Conservation (phyloP, 2,797 vertebrate species). For the Neostethus bicornis region DNA sequence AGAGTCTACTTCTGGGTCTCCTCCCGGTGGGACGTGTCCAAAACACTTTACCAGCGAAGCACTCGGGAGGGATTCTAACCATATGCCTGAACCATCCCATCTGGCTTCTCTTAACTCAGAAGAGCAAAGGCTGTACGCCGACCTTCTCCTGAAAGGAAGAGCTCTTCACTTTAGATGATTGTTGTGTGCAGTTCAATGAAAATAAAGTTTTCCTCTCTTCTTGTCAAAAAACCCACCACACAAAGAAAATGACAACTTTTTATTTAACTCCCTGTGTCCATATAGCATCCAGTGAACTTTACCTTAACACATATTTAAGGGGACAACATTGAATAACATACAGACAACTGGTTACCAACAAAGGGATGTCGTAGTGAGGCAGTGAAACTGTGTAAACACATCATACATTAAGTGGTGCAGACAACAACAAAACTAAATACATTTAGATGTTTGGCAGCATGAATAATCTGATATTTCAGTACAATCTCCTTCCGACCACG, state of each 20-base stretch:
- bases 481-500: not conserved
- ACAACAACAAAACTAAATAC: not conserved
- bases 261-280: constrained; percentile 35
- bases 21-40: too few relatives aligned
- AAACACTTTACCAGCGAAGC: too few relatives aligned
- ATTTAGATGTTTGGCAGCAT: not conserved
- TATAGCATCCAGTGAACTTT: constrained; percentile 8
- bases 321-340: constrained; percentile 21
- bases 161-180: too few relatives aligned
- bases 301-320: constrained; percentile 16
- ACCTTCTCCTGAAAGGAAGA: too few relatives aligned
- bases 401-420: constrained; percentile 24
- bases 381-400: constrained; percentile 25
- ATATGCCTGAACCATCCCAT: too few relatives aligned
- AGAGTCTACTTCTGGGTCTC: too few relatives aligned
- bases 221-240: not conserved
- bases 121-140: too few relatives aligned
- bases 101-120: too few relatives aligned
- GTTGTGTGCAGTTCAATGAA: too few relatives aligned
- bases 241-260: constrained; percentile 30
- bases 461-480: not conserved
- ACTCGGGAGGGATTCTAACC: too few relatives aligned
- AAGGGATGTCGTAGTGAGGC: constrained; percentile 23
- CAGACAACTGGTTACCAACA: constrained; percentile 32
- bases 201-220: too few relatives aligned